Percentiles rank a stretch among this genome's conserved stretches.
These are phyloP conservation scores for Rhineura floridana DNA, from an alignment of 2,113 vertebrate genomes.

Conservation along the genomic window DNA sequence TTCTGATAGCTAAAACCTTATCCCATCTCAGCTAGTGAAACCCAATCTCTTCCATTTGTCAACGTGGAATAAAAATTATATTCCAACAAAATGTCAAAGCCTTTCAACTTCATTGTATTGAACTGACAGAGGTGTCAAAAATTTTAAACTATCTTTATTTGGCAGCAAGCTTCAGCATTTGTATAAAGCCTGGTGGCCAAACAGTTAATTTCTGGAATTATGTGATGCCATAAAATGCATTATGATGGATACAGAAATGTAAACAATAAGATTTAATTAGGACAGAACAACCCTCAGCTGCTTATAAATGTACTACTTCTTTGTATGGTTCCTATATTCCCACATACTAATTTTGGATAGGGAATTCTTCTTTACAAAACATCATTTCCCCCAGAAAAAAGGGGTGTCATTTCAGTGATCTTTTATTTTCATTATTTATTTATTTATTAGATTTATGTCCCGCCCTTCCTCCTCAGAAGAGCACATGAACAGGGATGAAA, in stretches of 20 bases:
- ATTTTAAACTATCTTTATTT: conserved; percentile 55
- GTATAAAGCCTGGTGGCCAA: conserved; percentile 32
- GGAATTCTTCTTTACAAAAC: too few species aligned
- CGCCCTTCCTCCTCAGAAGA: too few species aligned
- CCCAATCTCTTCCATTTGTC: conserved; percentile 73
- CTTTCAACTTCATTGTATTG: conserved; percentile 63
- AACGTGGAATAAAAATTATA: conserved; percentile 63
- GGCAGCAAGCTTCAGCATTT: conserved; percentile 44
- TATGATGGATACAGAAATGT: conserved; percentile 36
- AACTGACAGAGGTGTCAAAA: conserved; percentile 52
- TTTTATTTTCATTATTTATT: too few species aligned
- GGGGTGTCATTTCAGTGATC: background rate
- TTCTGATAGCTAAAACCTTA: conserved; percentile 76
- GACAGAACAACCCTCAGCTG: conserved; percentile 10
- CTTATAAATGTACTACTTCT: conserved; percentile 6
- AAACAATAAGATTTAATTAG: conserved; percentile 23
- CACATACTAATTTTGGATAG: background rate
- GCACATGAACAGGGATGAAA: background rate
- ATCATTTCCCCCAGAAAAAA: background rate
- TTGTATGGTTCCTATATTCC: background rate
- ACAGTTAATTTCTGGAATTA: conserved; percentile 39
- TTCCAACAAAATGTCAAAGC: conserved; percentile 66
- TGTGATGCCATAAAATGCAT: background rate
- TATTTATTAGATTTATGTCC: too few species aligned
- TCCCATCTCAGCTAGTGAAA: conserved; percentile 74